Base-by-base conservation (phyloP, 2,113 vertebrate genomes). In the Phodopus roborovskii region DNA sequence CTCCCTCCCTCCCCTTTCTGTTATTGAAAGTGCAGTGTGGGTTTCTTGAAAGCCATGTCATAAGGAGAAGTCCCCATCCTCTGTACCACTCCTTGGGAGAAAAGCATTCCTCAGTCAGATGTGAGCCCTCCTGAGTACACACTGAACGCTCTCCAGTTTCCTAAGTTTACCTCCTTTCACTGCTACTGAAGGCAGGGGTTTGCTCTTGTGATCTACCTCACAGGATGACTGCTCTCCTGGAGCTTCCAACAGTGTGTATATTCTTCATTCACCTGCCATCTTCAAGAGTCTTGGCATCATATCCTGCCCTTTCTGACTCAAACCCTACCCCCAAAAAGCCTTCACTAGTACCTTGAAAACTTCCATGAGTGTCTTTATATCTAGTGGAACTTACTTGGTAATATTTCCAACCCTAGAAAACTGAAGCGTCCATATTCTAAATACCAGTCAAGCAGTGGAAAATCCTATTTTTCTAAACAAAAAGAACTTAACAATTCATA, bases 361-460 rank as follows among this genome's bases (percentile, higher is more conserved):
- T 36, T 94, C 19, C 73, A 78, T 74, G 83, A 79, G 24, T 42
- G 79, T 84, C 78, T 71, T 94, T 53, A 7, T 56, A 39, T 24
- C 82, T 53, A 79, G 8, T 79, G 20, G 42, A 13, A 70, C 93
- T 85, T 68, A 62, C 77, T 78, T 88, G 56, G 12, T 81, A 30
- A 79, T 39, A 90, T 94, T 95, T 82, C 56, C 81, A 95, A 84
- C 84, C 53, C 45, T 82, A 88, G 58, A 81, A 74, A 82, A 87
- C 79, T 5, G 30, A 64, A 62, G 39, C 87, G 62, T 26, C 30
- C 24, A 16, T 68, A 87, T 71, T 39, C 77, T 92, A 77, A 95
- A 85, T n/a, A 36, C 24, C n/a, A n/a, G 33, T 78, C n/a, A 64
- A 82, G 30, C 58, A 71, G 36, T 75, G 58, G 60, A 9, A 89